Conservation (phyloP, 2,113 vertebrate genomes). For the Neomonachus schauinslandi region DNA sequence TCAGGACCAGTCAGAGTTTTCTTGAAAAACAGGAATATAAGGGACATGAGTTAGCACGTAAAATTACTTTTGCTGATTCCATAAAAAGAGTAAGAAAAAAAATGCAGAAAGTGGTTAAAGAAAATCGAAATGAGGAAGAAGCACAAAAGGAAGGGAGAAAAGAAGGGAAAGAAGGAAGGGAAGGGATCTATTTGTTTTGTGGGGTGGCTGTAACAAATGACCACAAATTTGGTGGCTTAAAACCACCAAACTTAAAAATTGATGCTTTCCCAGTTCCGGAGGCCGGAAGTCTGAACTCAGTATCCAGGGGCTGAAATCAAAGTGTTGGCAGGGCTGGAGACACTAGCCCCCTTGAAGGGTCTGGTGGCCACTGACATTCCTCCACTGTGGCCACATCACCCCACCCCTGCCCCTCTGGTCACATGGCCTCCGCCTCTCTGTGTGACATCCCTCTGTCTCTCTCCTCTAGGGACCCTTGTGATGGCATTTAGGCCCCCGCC, state of each 20-base stretch:
- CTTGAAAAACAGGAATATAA: not conserved
- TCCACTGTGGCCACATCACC: not conserved
- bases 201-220: not conserved
- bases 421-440: not conserved
- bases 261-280: not conserved
- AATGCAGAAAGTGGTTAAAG: not conserved
- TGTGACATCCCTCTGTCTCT: not conserved
- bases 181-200: not conserved
- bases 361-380: not conserved
- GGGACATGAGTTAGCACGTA: not conserved
- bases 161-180: not conserved
- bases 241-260: not conserved
- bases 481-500: not conserved
- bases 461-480: not conserved
- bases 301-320: not conserved
- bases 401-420: not conserved
- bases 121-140: not conserved
- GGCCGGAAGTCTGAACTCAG: not conserved
- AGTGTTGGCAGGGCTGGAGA: not conserved
- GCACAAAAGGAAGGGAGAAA: not conserved
- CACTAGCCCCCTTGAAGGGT: not conserved
- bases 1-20: not conserved
- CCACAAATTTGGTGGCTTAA: not conserved
- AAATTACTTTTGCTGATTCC: not conserved
- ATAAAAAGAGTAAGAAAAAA: not conserved